phyloP scores from a whole-genome alignment of 2,797 vertebrate genomes.

The Synaphobranchus kaupii region DNA sequence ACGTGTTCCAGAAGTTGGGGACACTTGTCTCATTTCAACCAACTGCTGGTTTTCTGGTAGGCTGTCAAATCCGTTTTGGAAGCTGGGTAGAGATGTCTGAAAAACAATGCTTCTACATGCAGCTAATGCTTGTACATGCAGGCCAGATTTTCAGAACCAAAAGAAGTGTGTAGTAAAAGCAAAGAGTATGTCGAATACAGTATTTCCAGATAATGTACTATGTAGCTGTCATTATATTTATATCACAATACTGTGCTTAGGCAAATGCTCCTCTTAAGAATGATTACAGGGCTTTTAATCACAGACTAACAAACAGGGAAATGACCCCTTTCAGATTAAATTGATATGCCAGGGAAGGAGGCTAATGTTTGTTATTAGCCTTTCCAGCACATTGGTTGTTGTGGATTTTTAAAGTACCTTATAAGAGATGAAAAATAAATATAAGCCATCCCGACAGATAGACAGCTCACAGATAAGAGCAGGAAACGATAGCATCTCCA shows the following conservation, averaged over 20 bases:
- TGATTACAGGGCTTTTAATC: slow-evolving; percentile 23
- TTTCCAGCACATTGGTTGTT: neutral
- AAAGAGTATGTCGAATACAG: slow-evolving; percentile 52
- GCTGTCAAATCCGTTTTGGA: slow-evolving; percentile 60
- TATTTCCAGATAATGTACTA: neutral
- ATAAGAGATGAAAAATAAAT: neutral
- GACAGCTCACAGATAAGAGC: neutral
- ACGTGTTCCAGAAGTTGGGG: slow-evolving; percentile 41
- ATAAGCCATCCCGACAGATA: neutral
- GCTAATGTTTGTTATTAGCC: slow-evolving; percentile 12
- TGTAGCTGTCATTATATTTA: neutral
- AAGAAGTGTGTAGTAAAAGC: slow-evolving; percentile 50
- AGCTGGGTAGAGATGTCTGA: slow-evolving; percentile 55
- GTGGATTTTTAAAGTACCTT: slow-evolving; percentile 1
- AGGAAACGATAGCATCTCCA: neutral
- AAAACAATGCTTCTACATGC: slow-evolving; percentile 38
- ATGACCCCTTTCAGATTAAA: slow-evolving; percentile 3
- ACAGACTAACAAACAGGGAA: slow-evolving; percentile 17
- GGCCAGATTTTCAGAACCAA: slow-evolving; percentile 61
- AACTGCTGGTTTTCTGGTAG: slow-evolving; percentile 51
- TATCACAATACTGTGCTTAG: neutral
- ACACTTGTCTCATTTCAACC: slow-evolving; percentile 61
- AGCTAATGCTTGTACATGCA: slow-evolving; percentile 58
- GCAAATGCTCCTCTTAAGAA: neutral
- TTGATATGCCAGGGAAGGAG: neutral